A percentile compares a stretch with the other conserved stretches of the same genome.
Conservation (phyloP, 2,888 invertebrate species). For the Mimas tiliae region DNA sequence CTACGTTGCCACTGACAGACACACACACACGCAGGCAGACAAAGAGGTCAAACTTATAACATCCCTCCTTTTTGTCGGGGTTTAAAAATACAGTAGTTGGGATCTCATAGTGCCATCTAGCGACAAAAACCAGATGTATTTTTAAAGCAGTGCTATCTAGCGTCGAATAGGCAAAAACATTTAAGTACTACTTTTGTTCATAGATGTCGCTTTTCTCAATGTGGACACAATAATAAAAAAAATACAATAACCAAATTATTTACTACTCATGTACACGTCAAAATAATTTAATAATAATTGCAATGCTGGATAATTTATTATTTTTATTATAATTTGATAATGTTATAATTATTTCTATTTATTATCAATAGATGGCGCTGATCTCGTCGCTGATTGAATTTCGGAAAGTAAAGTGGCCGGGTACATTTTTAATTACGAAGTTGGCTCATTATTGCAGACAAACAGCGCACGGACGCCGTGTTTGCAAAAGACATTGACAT, state of each 20-base stretch:
- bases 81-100: neutral
- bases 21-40: too few species aligned
- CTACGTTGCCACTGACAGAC: too few species aligned
- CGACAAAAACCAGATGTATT: neutral
- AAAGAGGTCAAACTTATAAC: too few species aligned
- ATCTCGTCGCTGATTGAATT: neutral
- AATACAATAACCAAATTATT: too few species aligned
- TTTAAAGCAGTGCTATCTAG: neutral
- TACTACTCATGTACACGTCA: too few species aligned
- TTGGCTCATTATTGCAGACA: conserved; percentile 27
- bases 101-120: neutral
- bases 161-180: neutral
- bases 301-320: neutral
- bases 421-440: conserved; percentile 30
- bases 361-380: conserved; percentile 13
- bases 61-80: too few species aligned
- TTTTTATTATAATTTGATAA: neutral
- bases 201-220: neutral
- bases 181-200: neutral
- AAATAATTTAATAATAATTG: neutral
- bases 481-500: conserved; percentile 22
- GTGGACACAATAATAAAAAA: too few species aligned
- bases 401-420: conserved; percentile 9
- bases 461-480: neutral
- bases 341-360: neutral